A percentile compares a stretch with the other conserved stretches of the same genome.
These are phyloP conservation scores for silkworm (Bombyx mori) DNA, from an alignment of 1,140 invertebrate genomes.

Conservation along the genomic window DNA sequence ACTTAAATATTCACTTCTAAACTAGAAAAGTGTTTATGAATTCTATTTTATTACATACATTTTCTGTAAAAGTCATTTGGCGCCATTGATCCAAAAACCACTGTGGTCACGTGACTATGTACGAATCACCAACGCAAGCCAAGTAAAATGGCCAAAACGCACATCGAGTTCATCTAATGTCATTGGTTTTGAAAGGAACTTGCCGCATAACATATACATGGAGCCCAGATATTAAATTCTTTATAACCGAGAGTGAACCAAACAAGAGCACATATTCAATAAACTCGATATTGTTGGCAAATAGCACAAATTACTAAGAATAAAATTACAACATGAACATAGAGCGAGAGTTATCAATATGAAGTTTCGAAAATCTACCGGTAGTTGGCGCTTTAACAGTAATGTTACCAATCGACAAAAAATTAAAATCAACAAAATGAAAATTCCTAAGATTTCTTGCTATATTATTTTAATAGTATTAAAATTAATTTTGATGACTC, in stretches of 20 bases:
- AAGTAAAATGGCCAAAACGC: conserved; percentile 70
- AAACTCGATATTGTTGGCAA: conserved; percentile 46
- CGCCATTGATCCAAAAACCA: conserved; percentile 71
- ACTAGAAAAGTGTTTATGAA: conserved; percentile 36
- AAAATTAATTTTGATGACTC: no score
- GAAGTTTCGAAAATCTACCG: conserved; percentile 46
- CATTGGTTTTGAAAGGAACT: conserved; percentile 61
- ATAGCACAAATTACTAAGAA: conserved; percentile 52
- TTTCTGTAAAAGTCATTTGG: conserved; percentile 67
- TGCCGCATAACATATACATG: conserved; percentile 56
- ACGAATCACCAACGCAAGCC: conserved; percentile 70
- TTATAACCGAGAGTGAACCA: conserved; percentile 30
- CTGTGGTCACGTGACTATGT: conserved; percentile 70
- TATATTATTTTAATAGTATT: no score
- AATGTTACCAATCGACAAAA: conserved; percentile 11
- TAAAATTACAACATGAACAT: conserved; percentile 58
- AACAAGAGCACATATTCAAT: conserved; percentile 56
- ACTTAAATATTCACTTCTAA: conserved; percentile 42
- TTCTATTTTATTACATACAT: conserved; percentile 56
- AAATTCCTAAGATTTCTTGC: no score
- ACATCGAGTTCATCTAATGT: conserved; percentile 68
- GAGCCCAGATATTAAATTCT: conserved; percentile 38
- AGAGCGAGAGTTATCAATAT: conserved; percentile 68
- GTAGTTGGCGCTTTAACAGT: conserved; percentile 47
- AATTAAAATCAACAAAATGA: not conserved